Evolutionary conservation across 2,888 invertebrate genomes (phyloP).

Genomic region (Athrips mouffetella): DNA sequence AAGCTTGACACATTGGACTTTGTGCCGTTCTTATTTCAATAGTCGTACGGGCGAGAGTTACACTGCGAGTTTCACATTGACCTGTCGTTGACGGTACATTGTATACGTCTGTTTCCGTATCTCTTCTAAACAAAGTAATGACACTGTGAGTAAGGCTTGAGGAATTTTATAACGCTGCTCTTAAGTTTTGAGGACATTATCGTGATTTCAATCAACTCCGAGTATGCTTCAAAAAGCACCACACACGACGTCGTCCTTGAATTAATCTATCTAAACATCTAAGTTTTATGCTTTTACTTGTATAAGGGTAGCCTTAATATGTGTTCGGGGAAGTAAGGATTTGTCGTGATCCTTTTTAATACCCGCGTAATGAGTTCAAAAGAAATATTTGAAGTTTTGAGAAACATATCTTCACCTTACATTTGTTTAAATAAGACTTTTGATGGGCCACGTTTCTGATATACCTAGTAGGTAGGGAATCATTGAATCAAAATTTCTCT

Average conservation of each 20-base stretch:
- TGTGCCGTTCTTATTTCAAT: too few species aligned
- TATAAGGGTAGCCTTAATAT: conserved; percentile 36
- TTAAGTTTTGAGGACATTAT: conserved; percentile 61
- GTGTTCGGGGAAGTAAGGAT: conserved; percentile 25
- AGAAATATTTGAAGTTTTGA: too few species aligned
- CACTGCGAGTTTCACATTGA: too few species aligned
- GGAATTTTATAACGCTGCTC: conserved; percentile 64
- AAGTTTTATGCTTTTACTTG: conserved; percentile 27
- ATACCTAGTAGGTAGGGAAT: too few species aligned
- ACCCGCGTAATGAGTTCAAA: conserved; percentile 12
- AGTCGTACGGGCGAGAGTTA: too few species aligned
- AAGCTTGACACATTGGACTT: too few species aligned
- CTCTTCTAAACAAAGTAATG: conserved; percentile 32
- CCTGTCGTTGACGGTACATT: too few species aligned
- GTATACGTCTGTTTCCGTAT: conserved; percentile 20
- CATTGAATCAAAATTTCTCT: too few species aligned
- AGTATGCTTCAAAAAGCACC: conserved; percentile 50
- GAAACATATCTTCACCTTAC: too few species aligned
- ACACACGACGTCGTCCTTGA: conserved; percentile 68
- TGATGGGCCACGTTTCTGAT: too few species aligned
- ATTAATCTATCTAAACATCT: conserved; percentile 55
- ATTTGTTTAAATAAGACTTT: too few species aligned
- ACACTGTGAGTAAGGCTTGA: conserved; percentile 59
- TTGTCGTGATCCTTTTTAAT: conserved; percentile 24
- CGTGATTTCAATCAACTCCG: conserved; percentile 63